Evolutionary conservation across 2,888 invertebrate species (phyloP), one percentile per base, ranked within the genome.

Genomic region (Clepsis dumicolana): DNA sequence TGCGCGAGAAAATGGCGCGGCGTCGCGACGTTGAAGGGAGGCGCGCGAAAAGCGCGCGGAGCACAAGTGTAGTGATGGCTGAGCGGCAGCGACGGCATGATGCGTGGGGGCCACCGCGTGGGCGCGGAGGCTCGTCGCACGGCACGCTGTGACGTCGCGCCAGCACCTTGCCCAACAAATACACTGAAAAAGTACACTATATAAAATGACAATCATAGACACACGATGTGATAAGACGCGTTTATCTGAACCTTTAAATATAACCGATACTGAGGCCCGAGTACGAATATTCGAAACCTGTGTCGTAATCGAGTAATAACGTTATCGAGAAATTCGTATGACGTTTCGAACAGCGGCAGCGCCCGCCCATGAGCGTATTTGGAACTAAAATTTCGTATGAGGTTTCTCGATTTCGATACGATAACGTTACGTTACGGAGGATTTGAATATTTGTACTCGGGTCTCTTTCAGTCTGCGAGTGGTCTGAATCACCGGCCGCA

Each of bases 1-100:
- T 93, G 93, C 93, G 93, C 93, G 89, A 80, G 91, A 87, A 92
- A 92, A 91, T 92, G 92, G 93, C 93, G 93, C 92, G 91, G 87
- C 89, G 89, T 89, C 90, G 90, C 88, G 88, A 85, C 89, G 89
- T 76, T 82, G 77, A 86, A 89, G 88, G 88, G 83, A 92, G 87
- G 89, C 91, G 92, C 91, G 91, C 89, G 91, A 91, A 93, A 92
- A 92, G 89, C 87, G 88, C 87, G 89, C 89, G 85, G 80, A 84
- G 86, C 88, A 82, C 88, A 83, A 88, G 84, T 84, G 90, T 87
- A 87, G 88, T 90, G 91, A 83, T 83, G 85, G 81, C 79, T 74
- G 77, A 74, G 79, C 79, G 75, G 78, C 80, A 81, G 80, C 76
- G 80, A 75, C 83, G 81, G 78, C 74, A 81, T 80, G 64, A 12